Evolutionary conservation across 1,140 invertebrate genomes (phyloP).

Genomic region (Cydia fagiglandana): DNA sequence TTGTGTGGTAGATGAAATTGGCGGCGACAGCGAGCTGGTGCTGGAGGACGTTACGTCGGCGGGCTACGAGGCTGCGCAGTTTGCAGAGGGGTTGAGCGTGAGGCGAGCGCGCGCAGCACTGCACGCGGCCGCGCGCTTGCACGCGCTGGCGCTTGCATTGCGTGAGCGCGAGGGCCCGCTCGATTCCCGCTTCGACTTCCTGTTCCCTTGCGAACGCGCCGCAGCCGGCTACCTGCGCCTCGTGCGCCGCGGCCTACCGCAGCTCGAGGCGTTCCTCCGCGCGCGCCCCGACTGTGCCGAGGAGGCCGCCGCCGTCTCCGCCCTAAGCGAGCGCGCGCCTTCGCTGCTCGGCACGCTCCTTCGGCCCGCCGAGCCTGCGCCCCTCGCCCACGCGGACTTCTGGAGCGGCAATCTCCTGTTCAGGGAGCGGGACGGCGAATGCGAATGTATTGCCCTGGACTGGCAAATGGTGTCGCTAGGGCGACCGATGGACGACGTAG

Average conservation of each 20-base stretch:
- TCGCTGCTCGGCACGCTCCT: conserved; percentile 80
- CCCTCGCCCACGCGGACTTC: conserved; percentile 89
- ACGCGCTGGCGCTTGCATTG: conserved; percentile 84
- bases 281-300: conserved; percentile 80
- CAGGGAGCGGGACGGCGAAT: conserved; percentile 75
- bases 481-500: conserved; percentile 84
- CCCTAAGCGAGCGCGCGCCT: conserved; percentile 63
- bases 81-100: conserved; percentile 84
- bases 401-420: conserved; percentile 91
- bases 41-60: conserved; percentile 74
- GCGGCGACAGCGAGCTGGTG: conserved; percentile 81
- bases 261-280: conserved; percentile 85
- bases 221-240: conserved; percentile 88
- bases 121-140: conserved; percentile 84
- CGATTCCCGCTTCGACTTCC: conserved; percentile 85
- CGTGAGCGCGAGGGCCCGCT: conserved; percentile 83
- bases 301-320: conserved; percentile 67
- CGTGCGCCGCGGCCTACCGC: conserved; percentile 86
- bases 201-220: conserved; percentile 87
- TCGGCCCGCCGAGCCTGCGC: conserved; percentile 84
- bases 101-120: conserved; percentile 83
- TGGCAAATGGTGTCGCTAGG: conserved; percentile 93
- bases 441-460: conserved; percentile 85
- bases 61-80: conserved; percentile 79
- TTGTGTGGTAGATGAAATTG: conserved; percentile 69